These are phyloP conservation scores for Tetrao urogallus DNA, from an alignment of 2,113 vertebrate species.

Conservation along the genomic window DNA sequence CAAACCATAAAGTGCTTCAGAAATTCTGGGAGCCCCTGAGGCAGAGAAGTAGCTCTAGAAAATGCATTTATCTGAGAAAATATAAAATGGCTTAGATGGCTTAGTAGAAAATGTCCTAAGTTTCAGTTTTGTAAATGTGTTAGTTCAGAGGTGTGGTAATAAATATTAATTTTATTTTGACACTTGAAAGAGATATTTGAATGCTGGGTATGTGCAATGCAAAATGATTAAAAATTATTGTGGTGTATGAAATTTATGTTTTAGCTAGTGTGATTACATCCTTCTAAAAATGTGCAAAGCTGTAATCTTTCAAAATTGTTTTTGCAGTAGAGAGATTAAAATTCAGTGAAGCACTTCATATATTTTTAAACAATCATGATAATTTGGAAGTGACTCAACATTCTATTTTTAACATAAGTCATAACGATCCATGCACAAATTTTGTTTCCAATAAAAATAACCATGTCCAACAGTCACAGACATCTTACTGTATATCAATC, in stretches of 20 bases:
- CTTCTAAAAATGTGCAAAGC: constrained; percentile 75
- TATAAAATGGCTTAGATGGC: constrained; percentile 25
- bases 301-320: constrained; percentile 79
- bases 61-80: constrained; percentile 34
- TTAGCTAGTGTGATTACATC: constrained; percentile 75
- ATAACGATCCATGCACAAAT: neutral
- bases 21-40: constrained; percentile 10
- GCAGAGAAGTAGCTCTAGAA: constrained; percentile 50
- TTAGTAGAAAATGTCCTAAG: constrained; percentile 34
- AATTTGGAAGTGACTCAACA: constrained; percentile 67
- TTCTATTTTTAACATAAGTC: constrained; percentile 60
- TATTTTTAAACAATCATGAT: constrained; percentile 69
- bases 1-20: constrained; percentile 1
- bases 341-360: constrained; percentile 71
- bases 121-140: constrained; percentile 42
- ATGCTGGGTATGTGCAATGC: constrained; percentile 64
- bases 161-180: constrained; percentile 84
- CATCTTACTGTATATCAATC: neutral
- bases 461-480: neutral
- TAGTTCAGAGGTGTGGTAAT: constrained; percentile 76
- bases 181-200: constrained; percentile 78
- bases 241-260: constrained; percentile 79
- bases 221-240: constrained; percentile 81
- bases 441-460: constrained; percentile 14
- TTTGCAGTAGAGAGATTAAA: constrained; percentile 77